Base-by-base conservation (phyloP, 2,888 invertebrate genomes). In the Nephrotoma appendiculata region DNA sequence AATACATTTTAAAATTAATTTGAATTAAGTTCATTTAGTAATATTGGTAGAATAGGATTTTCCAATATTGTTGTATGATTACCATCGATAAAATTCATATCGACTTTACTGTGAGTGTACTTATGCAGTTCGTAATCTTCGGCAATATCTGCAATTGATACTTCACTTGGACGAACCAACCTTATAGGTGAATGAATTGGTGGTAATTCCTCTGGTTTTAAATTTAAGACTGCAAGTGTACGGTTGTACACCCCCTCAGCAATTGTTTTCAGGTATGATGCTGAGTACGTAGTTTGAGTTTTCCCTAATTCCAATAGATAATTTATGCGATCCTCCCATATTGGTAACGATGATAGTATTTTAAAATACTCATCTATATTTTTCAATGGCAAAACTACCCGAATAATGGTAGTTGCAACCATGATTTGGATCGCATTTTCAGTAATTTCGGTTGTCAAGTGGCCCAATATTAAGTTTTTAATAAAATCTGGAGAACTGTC, bases 401-500 rank as follows among this genome's bases (percentile, higher is more conserved):
- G 89, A 4, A 90, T 88, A 87, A 90, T 89, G 48, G 88, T 89
- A 3, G 89, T 88, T 19, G 91, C 88, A 6, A 92, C 87, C 85
- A 90, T 87, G 87, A 90, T 89, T 86, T 91, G 90, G 6, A 92
- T 88, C 86, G 90, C 89, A 31, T 89, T 89, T 52, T 92, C 91
- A 0, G 88, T 87, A 87, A 89, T 90, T 12, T 89, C 57, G 2
- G 89, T 88, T 31, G 89, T 89, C 19, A 92, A 87, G 57, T 90
- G 90, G 2, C 90, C 89, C 7, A 89, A 87, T 0, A 90, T 89
- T 19, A 91, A 87, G 87, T 92, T 92, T 89, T 94, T 94, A 19
- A 96, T 91, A 89, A 95, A 94, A 48, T 94, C 93, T 0, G 96
- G 97, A 0, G 96, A 93, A 12, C 98, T 98, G 90, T 98, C 98